These are phyloP conservation scores for Apistogramma diplotaenia DNA, from an alignment of 2,113 vertebrate species.

Conservation along the genomic window DNA sequence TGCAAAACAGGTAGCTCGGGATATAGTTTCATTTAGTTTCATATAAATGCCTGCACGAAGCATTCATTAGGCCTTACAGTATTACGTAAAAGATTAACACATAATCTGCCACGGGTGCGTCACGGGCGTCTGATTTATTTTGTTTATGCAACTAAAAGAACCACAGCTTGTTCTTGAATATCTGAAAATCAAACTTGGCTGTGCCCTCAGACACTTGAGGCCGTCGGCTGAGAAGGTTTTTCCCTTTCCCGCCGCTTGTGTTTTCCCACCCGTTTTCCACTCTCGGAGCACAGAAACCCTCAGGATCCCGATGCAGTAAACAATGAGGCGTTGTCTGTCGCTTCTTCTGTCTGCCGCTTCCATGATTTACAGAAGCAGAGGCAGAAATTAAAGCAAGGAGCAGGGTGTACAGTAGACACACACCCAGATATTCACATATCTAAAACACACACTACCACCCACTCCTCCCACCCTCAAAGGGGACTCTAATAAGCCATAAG, in stretches of 20 bases:
- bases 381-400: slow-evolving; percentile 59
- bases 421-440: not conserved
- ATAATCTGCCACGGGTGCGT: not conserved
- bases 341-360: slow-evolving; percentile 15
- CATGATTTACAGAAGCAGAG: slow-evolving; percentile 36
- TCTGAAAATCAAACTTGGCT: slow-evolving; percentile 54
- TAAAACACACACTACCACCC: not conserved
- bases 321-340: slow-evolving; percentile 27
- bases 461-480: slow-evolving; percentile 41
- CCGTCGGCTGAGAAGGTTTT: slow-evolving; percentile 5
- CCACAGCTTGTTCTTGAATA: slow-evolving; percentile 53
- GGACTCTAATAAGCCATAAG: slow-evolving; percentile 79
- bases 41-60: slow-evolving; percentile 1
- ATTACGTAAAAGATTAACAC: slow-evolving; percentile 31
- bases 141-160: slow-evolving; percentile 53
- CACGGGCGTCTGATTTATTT: slow-evolving; percentile 29
- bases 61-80: not conserved
- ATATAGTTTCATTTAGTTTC: not conserved
- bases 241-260: not conserved
- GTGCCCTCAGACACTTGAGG: slow-evolving; percentile 22
- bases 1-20: not conserved
- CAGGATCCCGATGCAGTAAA: slow-evolving; percentile 37
- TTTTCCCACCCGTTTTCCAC: not conserved
- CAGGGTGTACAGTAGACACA: not conserved
- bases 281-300: slow-evolving; percentile 1